Evolutionary conservation across 2,113 vertebrate species (phyloP).

Genomic region (Peromyscus maniculatus): DNA sequence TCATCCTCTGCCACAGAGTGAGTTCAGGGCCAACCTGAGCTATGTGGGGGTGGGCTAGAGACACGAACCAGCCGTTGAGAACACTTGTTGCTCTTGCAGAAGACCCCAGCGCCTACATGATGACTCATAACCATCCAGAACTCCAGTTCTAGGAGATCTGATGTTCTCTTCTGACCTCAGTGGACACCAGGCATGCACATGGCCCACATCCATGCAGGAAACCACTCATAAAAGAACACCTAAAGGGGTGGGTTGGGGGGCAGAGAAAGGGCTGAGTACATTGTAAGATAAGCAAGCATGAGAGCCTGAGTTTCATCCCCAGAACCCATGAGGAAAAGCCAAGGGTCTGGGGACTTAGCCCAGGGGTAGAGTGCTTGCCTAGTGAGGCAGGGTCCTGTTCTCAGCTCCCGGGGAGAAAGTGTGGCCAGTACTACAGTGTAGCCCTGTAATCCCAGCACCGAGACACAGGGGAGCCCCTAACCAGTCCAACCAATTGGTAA

Average conservation of each 20-base stretch:
- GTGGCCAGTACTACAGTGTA: background rate
- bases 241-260: background rate
- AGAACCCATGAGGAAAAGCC: background rate
- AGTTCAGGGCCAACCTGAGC: background rate
- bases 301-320: background rate
- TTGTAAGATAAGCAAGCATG: background rate
- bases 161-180: background rate
- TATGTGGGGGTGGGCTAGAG: background rate
- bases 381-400: background rate
- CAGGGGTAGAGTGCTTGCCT: background rate
- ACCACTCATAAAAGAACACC: background rate
- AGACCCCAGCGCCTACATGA: background rate
- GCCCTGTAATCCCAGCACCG: background rate
- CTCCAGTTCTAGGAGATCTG: background rate
- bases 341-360: background rate
- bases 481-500: background rate
- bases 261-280: background rate
- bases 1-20: background rate
- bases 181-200: background rate
- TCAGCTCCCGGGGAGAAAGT: background rate
- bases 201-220: background rate
- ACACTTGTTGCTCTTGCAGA: background rate
- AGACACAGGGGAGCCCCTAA: background rate
- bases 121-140: background rate
- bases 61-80: background rate